Evolutionary conservation across 2,888 invertebrate species (phyloP).

Genomic region (Himalopsyche anomala): DNA sequence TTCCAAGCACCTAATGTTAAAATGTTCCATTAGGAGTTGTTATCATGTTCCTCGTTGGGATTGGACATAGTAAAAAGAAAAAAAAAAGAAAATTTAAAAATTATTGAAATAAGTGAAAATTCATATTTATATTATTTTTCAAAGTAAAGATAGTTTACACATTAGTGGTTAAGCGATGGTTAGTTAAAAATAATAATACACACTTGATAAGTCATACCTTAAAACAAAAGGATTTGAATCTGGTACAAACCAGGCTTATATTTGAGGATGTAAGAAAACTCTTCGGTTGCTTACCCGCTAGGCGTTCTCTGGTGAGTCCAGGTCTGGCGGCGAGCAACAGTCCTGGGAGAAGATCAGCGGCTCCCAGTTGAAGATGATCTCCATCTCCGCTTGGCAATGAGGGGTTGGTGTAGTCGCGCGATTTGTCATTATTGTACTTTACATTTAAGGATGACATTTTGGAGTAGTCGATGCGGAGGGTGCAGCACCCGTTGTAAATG

Average conservation of each 20-base stretch:
- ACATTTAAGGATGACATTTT: constrained; percentile 99
- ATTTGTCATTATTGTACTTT: constrained; percentile 99
- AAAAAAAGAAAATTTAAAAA: too few relatives aligned
- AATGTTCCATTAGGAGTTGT: neutral
- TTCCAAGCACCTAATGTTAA: too few relatives aligned
- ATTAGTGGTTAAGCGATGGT: neutral
- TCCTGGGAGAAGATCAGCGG: constrained; percentile 79
- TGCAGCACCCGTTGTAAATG: constrained; percentile 99
- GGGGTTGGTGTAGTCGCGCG: constrained; percentile 99
- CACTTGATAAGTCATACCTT: too few relatives aligned
- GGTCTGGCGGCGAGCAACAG: constrained; percentile 77
- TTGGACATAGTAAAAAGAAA: too few relatives aligned
- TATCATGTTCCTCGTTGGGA: too few relatives aligned
- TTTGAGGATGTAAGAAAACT: neutral
- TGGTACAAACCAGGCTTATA: too few relatives aligned
- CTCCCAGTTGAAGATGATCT: constrained; percentile 81
- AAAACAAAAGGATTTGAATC: too few relatives aligned
- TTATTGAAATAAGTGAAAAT: too few relatives aligned
- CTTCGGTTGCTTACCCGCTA: constrained; percentile 70
- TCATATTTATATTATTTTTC: neutral
- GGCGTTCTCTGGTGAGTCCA: constrained; percentile 75
- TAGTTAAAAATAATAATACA: too few relatives aligned
- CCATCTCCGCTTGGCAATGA: constrained; percentile 96
- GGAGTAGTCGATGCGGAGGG: constrained; percentile 98
- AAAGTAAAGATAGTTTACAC: neutral